These are phyloP conservation scores for Neopelma chrysocephalum DNA, from an alignment of 2,797 vertebrate genomes.

Conservation along the genomic window DNA sequence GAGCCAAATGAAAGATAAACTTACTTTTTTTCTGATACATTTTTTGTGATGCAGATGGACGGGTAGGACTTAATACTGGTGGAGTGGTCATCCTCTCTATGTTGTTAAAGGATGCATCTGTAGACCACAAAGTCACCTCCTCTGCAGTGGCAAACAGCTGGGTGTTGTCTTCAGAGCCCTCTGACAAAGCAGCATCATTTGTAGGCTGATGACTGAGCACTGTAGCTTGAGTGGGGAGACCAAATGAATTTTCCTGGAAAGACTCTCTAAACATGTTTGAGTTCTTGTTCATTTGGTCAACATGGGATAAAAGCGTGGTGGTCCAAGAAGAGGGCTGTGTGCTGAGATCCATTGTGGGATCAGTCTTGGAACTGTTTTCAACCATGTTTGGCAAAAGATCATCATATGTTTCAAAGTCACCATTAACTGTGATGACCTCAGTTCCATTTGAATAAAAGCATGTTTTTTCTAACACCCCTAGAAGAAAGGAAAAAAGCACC, in stretches of 20 bases:
- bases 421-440: constrained; percentile 60
- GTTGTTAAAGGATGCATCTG: neutral
- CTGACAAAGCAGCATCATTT: neutral
- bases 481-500: neutral
- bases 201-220: neutral
- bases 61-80: constrained; percentile 26
- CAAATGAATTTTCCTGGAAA: constrained; percentile 7
- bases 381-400: constrained; percentile 32
- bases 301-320: neutral
- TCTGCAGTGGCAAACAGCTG: neutral
- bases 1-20: neutral
- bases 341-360: neutral
- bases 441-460: constrained; percentile 76
- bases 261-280: constrained; percentile 34
- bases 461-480: constrained; percentile 79
- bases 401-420: constrained; percentile 46
- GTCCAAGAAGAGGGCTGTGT: constrained; percentile 42
- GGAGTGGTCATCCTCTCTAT: neutral
- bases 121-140: neutral
- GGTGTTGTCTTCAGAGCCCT: neutral
- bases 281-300: constrained; percentile 61
- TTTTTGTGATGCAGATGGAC: neutral
- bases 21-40: constrained; percentile 59
- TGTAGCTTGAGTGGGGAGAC: constrained; percentile 31
- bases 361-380: constrained; percentile 37